Base-by-base conservation (phyloP, 2,113 vertebrate species). In the Anseranas semipalmata region DNA sequence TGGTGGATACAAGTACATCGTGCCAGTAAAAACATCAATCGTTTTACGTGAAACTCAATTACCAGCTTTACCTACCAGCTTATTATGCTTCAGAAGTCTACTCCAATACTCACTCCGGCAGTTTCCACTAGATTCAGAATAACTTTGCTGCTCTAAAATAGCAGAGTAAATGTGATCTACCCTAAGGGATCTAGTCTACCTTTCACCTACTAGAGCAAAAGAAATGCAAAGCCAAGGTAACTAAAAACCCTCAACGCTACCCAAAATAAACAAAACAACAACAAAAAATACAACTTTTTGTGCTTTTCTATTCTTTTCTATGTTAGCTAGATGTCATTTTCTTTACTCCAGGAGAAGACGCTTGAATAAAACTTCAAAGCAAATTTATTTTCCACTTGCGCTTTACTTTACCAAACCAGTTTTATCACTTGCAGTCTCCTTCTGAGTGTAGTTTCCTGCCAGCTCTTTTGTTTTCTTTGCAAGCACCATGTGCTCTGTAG, bases 111-210 rank as follows among this genome's bases (percentile, higher is more conserved):
- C 66, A 53, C 37, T 92, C 93, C 89, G 78, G 87, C 92, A 92
- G 70, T 94, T 96, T 93, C 74, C 89, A 92, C 52, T 83, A 80
- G 59, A 78, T 94, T 89, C 67, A 78, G 79, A 93, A 80, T 75
- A 83, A 32, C 63, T 91, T 56, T 35, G 63, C 56, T 85, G 48
- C 63, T 89, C 43, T 53, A 41, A 85, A 80, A 79, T 13, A 65
- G 43, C 73, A 79, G 56, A 92, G n/a, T 53, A 93, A 89, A 96
- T 66, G 39, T n/a, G 65, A 43, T 46, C 41, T n/a, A 18, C 75
- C 75, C 79, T 78, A 35, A 67, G 77, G 74, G 85, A 72, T 65
- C 50, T 90, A 9, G 39, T 79, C 55, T 74, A 68, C 72, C 53
- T 89, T 77, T 95, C 86, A 95, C 72, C 67, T 91, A 53, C 68